Percentiles rank a stretch among this genome's conserved stretches.
Evolutionary conservation across 2,888 invertebrate genomes (phyloP).

Genomic region (Bembecia ichneumoniformis): DNA sequence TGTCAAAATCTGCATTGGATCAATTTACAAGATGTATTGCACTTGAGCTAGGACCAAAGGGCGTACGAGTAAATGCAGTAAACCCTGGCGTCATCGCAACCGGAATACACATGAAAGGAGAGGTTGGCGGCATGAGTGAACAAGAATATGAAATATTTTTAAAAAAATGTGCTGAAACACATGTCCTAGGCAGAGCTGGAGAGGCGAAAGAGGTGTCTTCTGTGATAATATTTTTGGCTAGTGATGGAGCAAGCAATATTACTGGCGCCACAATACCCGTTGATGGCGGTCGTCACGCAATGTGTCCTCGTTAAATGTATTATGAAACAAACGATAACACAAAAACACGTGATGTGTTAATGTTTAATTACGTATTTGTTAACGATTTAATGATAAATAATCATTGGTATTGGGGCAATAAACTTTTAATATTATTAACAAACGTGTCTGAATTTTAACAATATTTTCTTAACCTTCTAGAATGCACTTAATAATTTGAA

Average conservation of each 20-base stretch:
- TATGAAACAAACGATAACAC: background rate
- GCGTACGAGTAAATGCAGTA: slow-evolving; percentile 90
- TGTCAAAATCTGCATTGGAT: slow-evolving; percentile 94
- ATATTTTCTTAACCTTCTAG: background rate
- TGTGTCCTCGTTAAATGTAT: slow-evolving; percentile 79
- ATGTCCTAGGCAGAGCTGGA: slow-evolving; percentile 91
- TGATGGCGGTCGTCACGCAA: slow-evolving; percentile 90
- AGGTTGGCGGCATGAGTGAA: slow-evolving; percentile 81
- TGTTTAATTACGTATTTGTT: no score
- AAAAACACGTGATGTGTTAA: no score
- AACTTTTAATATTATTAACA: no score
- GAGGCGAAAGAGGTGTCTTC: slow-evolving; percentile 87
- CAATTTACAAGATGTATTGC: slow-evolving; percentile 94
- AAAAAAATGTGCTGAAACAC: slow-evolving; percentile 85
- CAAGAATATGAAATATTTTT: slow-evolving; percentile 85
- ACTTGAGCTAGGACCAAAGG: slow-evolving; percentile 82
- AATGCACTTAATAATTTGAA: slow-evolving; percentile 26
- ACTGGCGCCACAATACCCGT: slow-evolving; percentile 88
- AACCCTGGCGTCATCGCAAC: slow-evolving; percentile 95
- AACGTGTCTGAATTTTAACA: no score
- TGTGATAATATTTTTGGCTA: slow-evolving; percentile 90
- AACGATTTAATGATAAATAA: background rate
- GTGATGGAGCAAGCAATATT: slow-evolving; percentile 85
- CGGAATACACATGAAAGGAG: slow-evolving; percentile 81
- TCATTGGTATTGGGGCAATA: no score